phyloP scores from a whole-genome alignment of 2,888 invertebrate species.

The Melangyna quadrimaculata region DNA sequence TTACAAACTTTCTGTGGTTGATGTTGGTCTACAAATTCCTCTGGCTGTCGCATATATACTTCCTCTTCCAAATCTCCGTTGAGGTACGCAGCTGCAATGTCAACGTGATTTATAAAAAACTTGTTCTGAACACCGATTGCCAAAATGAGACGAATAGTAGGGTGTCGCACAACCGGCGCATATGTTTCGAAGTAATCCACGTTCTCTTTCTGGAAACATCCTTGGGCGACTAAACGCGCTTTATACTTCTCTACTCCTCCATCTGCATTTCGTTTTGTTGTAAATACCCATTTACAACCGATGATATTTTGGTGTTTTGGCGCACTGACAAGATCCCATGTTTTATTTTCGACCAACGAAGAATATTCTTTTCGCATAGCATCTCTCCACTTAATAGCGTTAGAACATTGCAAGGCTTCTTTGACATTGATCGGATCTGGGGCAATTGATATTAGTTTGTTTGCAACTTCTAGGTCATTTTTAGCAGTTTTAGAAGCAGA shows the following conservation, averaged over 20 bases:
- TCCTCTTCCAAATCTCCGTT: constrained; percentile 64
- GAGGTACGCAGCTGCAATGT: constrained; percentile 49
- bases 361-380: constrained; percentile 72
- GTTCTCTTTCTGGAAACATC: constrained; percentile 72
- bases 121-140: constrained; percentile 27
- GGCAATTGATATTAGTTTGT: too few relatives aligned
- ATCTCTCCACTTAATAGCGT: constrained; percentile 44
- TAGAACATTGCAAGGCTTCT: too few relatives aligned
- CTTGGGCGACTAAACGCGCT: constrained; percentile 73
- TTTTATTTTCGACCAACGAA: constrained; percentile 71
- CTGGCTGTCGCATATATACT: constrained; percentile 61
- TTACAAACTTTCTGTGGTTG: constrained; percentile 30
- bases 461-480: not conserved
- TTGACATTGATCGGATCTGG: too few relatives aligned
- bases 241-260: constrained; percentile 72
- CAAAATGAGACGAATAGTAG: constrained; percentile 69
- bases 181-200: constrained; percentile 73
- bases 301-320: constrained; percentile 66
- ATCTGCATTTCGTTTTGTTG: constrained; percentile 52
- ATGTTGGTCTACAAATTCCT: constrained; percentile 40
- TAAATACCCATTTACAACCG: constrained; percentile 68
- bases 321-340: constrained; percentile 72
- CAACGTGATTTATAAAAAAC: constrained; percentile 14
- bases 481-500: not conserved
- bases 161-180: constrained; percentile 71